phyloP scores from a whole-genome alignment of 2,113 vertebrate species.

The Trogon melanurus region DNA sequence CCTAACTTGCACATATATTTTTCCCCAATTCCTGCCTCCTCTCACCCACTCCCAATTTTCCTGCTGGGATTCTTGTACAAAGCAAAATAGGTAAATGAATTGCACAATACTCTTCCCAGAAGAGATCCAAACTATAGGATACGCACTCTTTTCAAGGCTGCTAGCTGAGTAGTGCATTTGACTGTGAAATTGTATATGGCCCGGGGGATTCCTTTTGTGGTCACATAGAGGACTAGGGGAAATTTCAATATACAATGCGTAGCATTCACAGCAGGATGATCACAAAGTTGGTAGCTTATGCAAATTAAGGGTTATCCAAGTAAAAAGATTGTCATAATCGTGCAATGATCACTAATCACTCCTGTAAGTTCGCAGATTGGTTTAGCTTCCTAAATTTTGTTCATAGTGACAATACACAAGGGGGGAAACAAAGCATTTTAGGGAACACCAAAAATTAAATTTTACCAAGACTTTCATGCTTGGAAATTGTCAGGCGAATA shows the following conservation, averaged over 20 bases:
- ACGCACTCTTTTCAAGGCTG: neutral
- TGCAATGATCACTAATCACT: neutral
- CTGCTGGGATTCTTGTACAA: neutral
- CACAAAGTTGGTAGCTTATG: neutral
- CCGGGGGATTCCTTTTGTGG: conserved; percentile 39
- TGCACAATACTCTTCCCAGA: conserved; percentile 10
- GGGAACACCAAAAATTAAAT: neutral
- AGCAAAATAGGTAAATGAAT: conserved; percentile 10
- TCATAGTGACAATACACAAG: neutral
- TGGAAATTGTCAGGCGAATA: neutral
- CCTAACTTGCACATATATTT: neutral
- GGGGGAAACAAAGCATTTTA: neutral
- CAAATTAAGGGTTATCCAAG: conserved; percentile 3
- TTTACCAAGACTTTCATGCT: neutral
- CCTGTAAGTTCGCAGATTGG: neutral
- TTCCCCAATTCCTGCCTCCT: neutral
- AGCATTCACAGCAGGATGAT: neutral
- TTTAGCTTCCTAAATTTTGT: neutral
- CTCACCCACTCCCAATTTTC: neutral
- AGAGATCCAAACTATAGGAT: conserved; percentile 41
- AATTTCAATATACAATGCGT: neutral
- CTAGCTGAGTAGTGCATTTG: conserved; percentile 23
- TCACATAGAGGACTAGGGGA: neutral
- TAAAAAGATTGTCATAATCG: neutral
- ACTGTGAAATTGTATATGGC: conserved; percentile 63